These are phyloP conservation scores for Drosophila infuscata DNA, from an alignment of 2,888 invertebrate genomes.

Conservation along the genomic window DNA sequence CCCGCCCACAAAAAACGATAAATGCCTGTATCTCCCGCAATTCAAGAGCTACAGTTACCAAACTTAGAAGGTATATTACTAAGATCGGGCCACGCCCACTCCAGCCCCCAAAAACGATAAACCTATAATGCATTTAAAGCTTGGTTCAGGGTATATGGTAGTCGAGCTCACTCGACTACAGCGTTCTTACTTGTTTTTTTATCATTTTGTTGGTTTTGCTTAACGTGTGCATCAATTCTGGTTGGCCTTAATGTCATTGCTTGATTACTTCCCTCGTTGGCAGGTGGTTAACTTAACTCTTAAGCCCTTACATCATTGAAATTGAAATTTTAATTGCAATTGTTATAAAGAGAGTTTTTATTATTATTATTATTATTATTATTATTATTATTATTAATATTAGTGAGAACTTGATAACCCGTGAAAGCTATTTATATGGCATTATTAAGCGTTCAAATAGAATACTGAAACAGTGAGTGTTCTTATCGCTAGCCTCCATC, in stretches of 20 bases:
- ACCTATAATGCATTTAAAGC: too few species aligned
- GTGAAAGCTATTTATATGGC: slow-evolving; percentile 35
- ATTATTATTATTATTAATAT: neutral
- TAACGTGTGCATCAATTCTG: neutral
- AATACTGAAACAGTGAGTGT: slow-evolving; percentile 12
- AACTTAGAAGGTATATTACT: too few species aligned
- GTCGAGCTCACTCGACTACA: too few species aligned
- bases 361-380: neutral
- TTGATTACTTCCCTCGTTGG: slow-evolving; percentile 22
- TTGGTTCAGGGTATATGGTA: too few species aligned
- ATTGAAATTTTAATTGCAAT: slow-evolving; percentile 8
- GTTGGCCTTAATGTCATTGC: slow-evolving; percentile 5
- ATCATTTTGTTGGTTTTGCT: neutral
- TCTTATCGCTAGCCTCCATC: slow-evolving; percentile 13
- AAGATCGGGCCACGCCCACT: too few species aligned
- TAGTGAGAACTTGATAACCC: too few species aligned
- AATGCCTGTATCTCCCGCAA: too few species aligned
- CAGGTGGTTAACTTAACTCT: neutral
- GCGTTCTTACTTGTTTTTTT: too few species aligned
- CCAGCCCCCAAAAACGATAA: too few species aligned
- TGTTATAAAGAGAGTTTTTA: neutral
- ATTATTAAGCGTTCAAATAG: slow-evolving; percentile 18
- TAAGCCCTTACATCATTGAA: neutral
- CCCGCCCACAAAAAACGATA: too few species aligned
- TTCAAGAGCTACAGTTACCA: too few species aligned